Evolutionary conservation across 1,140 invertebrate genomes (phyloP).

Genomic region (Zophobas morio): DNA sequence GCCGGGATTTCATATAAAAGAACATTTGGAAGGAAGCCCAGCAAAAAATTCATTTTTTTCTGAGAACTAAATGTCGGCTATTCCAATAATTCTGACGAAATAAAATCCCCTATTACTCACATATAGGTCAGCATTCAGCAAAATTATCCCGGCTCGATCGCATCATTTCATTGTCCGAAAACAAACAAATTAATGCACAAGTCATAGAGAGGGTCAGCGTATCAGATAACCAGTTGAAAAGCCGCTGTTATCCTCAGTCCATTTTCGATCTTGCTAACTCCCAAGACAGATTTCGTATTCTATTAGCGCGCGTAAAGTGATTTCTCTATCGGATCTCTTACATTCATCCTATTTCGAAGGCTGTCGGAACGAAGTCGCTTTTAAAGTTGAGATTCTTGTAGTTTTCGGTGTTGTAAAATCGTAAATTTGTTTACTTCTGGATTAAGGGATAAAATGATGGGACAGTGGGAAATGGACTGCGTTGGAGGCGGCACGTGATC

Average conservation of each 20-base stretch:
- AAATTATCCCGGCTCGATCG: background rate
- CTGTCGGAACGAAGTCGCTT: background rate
- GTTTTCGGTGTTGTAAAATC: background rate
- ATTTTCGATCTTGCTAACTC: constrained; percentile 7
- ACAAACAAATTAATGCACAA: constrained; percentile 14
- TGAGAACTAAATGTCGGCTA: no score
- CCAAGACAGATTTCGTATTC: background rate
- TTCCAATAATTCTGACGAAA: no score
- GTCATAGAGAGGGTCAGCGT: constrained; percentile 33
- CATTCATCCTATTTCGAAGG: background rate
- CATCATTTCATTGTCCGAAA: constrained; percentile 23
- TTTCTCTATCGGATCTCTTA: background rate
- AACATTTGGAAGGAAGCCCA: no score
- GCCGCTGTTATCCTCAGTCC: constrained; percentile 5
- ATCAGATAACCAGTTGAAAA: constrained; percentile 23
- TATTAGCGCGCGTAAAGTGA: constrained; percentile 1
- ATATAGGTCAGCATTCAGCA: no score
- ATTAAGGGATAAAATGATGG: constrained; percentile 24
- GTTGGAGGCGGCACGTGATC: constrained; percentile 4
- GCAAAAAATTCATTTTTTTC: no score
- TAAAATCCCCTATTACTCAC: no score
- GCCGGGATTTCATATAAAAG: no score
- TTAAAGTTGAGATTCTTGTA: background rate
- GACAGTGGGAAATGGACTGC: constrained; percentile 22
- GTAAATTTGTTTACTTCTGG: constrained; percentile 12